phyloP scores from a whole-genome alignment of 2,888 invertebrate genomes.

The Tinea semifulvella region DNA sequence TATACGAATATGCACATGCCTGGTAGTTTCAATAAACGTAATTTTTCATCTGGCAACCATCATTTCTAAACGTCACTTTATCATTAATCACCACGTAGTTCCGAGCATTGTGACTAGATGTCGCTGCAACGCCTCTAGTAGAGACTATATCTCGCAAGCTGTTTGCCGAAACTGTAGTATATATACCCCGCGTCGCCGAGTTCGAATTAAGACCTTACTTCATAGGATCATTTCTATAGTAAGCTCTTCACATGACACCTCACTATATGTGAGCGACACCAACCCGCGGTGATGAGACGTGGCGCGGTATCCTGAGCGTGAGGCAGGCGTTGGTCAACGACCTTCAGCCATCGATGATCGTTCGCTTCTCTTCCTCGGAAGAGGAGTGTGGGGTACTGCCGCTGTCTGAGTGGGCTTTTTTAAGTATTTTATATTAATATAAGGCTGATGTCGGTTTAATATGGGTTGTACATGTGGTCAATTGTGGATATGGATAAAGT shows the following conservation, averaged over 20 bases:
- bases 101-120: no score
- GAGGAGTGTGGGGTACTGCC: constrained; percentile 8
- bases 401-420: constrained; percentile 14
- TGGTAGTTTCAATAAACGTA: no score
- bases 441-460: no score
- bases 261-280: constrained; percentile 22
- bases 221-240: constrained; percentile 28
- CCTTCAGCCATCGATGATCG: constrained; percentile 5
- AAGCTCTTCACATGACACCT: constrained; percentile 23
- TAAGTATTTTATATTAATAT: no score
- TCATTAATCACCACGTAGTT: no score
- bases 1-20: no score
- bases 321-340: neutral
- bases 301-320: constrained; percentile 25
- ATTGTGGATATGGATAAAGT: no score
- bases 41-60: no score
- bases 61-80: no score
- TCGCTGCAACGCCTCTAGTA: neutral
- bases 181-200: neutral
- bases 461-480: no score
- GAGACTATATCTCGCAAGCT: neutral
- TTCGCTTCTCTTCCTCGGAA: constrained; percentile 1
- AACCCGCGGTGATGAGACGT: constrained; percentile 26
- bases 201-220: constrained; percentile 24
- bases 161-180: neutral